phyloP scores from a whole-genome alignment of 1,140 invertebrate species.

The Uloborus diversus region DNA sequence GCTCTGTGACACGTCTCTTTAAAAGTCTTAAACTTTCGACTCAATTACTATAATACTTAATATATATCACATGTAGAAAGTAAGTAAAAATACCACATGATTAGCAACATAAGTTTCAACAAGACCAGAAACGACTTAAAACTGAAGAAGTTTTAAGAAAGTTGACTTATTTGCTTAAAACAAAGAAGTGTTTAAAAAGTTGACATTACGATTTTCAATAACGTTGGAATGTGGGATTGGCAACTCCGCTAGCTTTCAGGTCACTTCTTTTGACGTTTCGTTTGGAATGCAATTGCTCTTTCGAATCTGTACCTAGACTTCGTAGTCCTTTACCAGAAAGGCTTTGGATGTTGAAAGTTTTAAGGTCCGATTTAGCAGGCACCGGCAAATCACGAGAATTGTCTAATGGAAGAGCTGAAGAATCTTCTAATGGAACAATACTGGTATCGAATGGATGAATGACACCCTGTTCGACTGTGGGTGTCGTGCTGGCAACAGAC shows the following conservation, averaged over 20 bases:
- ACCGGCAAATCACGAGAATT: slow-evolving; percentile 38
- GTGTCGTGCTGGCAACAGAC: slow-evolving; percentile 20
- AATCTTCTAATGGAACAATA: slow-evolving; percentile 58
- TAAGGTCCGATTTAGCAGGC: slow-evolving; percentile 31
- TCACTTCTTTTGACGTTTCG: background rate
- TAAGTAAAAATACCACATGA: too few species aligned
- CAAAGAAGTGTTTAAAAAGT: too few species aligned
- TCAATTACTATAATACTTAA: too few species aligned
- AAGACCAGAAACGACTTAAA: too few species aligned
- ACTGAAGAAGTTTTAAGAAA: too few species aligned
- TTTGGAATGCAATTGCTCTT: slow-evolving; percentile 37
- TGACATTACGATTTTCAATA: slow-evolving; percentile 10
- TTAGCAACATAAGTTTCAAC: too few species aligned
- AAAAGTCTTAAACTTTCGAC: too few species aligned
- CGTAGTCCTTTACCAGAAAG: slow-evolving; percentile 29
- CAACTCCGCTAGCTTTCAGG: slow-evolving; percentile 19
- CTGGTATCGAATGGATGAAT: slow-evolving; percentile 58
- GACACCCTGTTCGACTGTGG: slow-evolving; percentile 32
- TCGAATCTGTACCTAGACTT: slow-evolving; percentile 31
- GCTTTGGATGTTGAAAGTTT: slow-evolving; percentile 31
- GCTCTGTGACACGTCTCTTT: too few species aligned
- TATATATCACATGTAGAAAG: too few species aligned
- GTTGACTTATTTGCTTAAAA: too few species aligned
- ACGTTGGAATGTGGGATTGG: slow-evolving; percentile 46
- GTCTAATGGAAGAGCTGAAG: slow-evolving; percentile 4